These are phyloP conservation scores for Nasonia giraulti DNA, from an alignment of 1,140 invertebrate species.

Conservation along the genomic window DNA sequence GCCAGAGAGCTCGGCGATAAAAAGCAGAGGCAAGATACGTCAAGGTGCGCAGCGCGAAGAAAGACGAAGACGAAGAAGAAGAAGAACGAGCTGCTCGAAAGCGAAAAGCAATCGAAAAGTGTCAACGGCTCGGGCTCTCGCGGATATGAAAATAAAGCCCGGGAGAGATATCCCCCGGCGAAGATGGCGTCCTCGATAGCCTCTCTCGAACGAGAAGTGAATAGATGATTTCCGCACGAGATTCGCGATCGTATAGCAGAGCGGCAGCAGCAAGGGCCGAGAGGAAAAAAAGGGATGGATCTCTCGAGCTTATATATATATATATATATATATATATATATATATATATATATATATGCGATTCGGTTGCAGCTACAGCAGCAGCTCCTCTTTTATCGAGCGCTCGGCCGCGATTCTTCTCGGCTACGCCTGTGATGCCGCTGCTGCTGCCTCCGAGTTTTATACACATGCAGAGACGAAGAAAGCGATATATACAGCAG, in stretches of 20 bases:
- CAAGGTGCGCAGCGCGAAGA: background rate
- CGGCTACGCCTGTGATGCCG: background rate
- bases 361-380: constrained; percentile 41
- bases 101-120: constrained; percentile 35
- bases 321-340: background rate
- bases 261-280: background rate
- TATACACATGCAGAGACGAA: constrained; percentile 15
- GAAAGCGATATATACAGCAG: constrained; percentile 20
- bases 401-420: constrained; percentile 36
- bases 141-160: constrained; percentile 47
- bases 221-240: constrained; percentile 47
- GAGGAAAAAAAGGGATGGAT: constrained; percentile 12
- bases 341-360: background rate
- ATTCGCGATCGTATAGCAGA: constrained; percentile 12
- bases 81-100: constrained; percentile 17
- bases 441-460: background rate
- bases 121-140: constrained; percentile 37
- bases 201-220: constrained; percentile 36
- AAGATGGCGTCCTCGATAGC: constrained; percentile 42
- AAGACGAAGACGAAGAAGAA: background rate
- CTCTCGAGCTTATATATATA: background rate
- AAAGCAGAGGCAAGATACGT: background rate
- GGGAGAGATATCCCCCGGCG: constrained; percentile 27
- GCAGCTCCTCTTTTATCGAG: constrained; percentile 18
- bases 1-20: too few species aligned